Conservation (phyloP, 2,113 vertebrate species). For the Zapus hudsonius region DNA sequence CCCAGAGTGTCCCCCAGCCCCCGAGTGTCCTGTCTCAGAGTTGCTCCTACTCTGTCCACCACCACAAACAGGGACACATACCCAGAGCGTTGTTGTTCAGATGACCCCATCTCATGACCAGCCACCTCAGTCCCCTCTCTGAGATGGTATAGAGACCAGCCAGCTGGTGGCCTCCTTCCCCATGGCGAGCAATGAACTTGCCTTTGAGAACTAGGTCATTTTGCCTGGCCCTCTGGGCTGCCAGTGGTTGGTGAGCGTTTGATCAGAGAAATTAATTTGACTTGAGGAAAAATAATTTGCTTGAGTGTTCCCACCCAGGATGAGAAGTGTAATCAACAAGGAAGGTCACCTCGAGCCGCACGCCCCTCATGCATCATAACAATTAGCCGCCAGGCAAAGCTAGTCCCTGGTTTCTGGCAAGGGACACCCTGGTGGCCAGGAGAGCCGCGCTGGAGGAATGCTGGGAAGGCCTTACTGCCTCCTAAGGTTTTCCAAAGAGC, state of each 20-base stretch:
- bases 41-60: not conserved
- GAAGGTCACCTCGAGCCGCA: not conserved
- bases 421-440: not conserved
- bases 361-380: not conserved
- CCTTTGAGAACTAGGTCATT: not conserved
- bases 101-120: rapidly evolving
- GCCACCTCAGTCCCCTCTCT: too few relatives aligned
- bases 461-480: not conserved
- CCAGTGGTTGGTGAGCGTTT: not conserved
- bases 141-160: not conserved
- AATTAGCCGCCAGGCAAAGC: not conserved
- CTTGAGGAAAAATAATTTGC: not conserved
- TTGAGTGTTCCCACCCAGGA: too few relatives aligned
- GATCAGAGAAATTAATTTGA: not conserved
- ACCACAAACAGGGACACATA: not conserved
- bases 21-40: not conserved
- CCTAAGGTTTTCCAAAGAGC: too few relatives aligned
- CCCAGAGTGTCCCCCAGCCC: not conserved
- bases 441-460: too few relatives aligned
- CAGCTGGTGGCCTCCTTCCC: not conserved
- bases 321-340: rapidly evolving
- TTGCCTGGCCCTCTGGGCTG: not conserved
- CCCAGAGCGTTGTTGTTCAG: rapidly evolving
- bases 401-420: not conserved
- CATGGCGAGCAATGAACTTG: rapidly evolving